Conservation (phyloP, 1,140 invertebrate genomes). For the Listronotus bonariensis region DNA sequence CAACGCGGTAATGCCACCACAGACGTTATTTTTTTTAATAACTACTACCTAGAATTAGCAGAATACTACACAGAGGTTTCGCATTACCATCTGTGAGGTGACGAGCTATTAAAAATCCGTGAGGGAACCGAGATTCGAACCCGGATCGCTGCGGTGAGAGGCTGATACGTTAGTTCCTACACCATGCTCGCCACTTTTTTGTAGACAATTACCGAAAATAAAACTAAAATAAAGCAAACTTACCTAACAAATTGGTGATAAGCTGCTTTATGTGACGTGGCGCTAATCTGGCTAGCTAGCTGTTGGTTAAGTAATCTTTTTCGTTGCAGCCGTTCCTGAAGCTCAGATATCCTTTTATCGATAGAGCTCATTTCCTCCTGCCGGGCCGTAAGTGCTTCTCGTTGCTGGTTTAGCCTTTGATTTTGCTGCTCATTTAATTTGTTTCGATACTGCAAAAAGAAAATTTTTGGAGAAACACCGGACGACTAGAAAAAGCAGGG, state of each 20-base stretch:
- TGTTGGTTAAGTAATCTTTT: constrained; percentile 87
- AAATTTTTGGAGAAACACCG: background rate
- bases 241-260: constrained; percentile 55
- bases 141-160: too few species aligned
- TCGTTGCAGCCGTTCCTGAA: constrained; percentile 86
- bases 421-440: constrained; percentile 95
- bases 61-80: too few species aligned
- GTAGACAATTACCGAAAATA: too few species aligned
- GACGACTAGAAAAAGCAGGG: background rate
- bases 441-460: constrained; percentile 82
- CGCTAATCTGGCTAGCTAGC: constrained; percentile 74
- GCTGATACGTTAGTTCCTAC: too few species aligned
- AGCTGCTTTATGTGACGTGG: constrained; percentile 53
- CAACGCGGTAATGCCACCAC: too few species aligned
- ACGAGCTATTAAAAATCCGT: too few species aligned
- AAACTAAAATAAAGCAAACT: constrained; percentile 18
- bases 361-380: constrained; percentile 90
- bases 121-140: too few species aligned
- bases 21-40: too few species aligned
- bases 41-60: too few species aligned
- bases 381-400: constrained; percentile 80
- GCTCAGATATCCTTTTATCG: constrained; percentile 89
- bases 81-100: too few species aligned
- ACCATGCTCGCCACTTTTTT: too few species aligned
- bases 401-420: constrained; percentile 80